Evolutionary conservation across 2,888 invertebrate genomes (phyloP).

Genomic region (Diaphora mendica): DNA sequence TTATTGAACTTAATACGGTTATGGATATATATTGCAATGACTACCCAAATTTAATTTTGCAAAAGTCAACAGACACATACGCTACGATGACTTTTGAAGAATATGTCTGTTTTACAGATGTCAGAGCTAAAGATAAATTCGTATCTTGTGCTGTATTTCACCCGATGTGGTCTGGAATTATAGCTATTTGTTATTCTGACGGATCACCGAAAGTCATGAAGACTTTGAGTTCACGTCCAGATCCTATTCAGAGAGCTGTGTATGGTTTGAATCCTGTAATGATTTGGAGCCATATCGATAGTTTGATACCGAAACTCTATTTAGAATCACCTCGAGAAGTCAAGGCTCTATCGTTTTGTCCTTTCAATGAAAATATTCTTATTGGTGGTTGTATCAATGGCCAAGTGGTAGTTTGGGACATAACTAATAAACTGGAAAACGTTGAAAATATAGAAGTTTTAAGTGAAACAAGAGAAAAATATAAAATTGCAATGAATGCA

Average conservation of each 20-base stretch:
- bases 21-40: constrained; percentile 89
- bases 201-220: constrained; percentile 82
- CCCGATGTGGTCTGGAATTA: constrained; percentile 89
- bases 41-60: constrained; percentile 81
- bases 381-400: constrained; percentile 91
- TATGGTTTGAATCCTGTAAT: constrained; percentile 89
- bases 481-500: constrained; percentile 87
- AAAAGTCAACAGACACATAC: constrained; percentile 66
- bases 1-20: constrained; percentile 78
- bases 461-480: constrained; percentile 88
- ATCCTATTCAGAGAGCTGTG: constrained; percentile 85
- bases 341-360: constrained; percentile 89
- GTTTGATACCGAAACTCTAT: constrained; percentile 89
- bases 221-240: constrained; percentile 69
- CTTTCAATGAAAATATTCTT: constrained; percentile 89
- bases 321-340: constrained; percentile 90
- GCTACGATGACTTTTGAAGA: constrained; percentile 79
- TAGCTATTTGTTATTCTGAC: constrained; percentile 89
- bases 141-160: constrained; percentile 90
- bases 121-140: constrained; percentile 88
- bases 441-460: constrained; percentile 88
- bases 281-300: constrained; percentile 91
- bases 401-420: constrained; percentile 90
- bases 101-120: constrained; percentile 89
- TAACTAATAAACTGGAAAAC: constrained; percentile 87